Evolutionary conservation across 37 sponge, comb jelly and placozoan species (phyloP).

Genomic region (Tethya wilhelma): DNA sequence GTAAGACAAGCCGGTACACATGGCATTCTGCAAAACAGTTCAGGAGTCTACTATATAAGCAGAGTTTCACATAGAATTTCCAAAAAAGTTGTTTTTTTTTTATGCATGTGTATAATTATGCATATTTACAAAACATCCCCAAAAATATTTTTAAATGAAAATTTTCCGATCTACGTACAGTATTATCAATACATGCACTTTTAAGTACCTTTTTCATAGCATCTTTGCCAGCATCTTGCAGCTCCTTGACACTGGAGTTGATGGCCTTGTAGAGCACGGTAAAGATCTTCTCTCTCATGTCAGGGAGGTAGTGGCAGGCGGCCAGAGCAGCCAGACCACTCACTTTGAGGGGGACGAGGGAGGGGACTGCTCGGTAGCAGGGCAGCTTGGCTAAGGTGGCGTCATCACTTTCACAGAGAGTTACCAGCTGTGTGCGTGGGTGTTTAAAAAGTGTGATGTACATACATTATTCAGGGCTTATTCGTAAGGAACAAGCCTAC

Average conservation of each 20-base stretch:
- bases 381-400: conserved; percentile 64
- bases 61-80: not conserved
- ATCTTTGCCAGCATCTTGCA: conserved; percentile 86
- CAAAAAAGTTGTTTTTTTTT: not conserved
- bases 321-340: conserved; percentile 86
- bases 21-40: no score
- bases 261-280: conserved; percentile 83
- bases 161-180: not conserved
- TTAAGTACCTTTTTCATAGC: conserved; percentile 89
- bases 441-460: no score
- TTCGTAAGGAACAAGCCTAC: no score
- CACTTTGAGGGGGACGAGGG: conserved; percentile 78
- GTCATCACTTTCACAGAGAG: conserved; percentile 86
- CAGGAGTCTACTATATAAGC: no score
- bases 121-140: not conserved
- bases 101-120: not conserved
- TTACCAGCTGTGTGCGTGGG: conserved; percentile 76
- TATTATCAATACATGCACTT: conserved; percentile 10
- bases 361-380: conserved; percentile 80
- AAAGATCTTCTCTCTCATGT: conserved; percentile 85
- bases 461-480: no score
- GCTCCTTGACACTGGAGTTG: conserved; percentile 76
- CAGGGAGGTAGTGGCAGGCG: conserved; percentile 82
- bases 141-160: not conserved
- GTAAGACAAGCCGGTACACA: no score